These are phyloP conservation scores for Dipodomys stephensi DNA, from an alignment of 2,113 vertebrate species.

Conservation along the genomic window DNA sequence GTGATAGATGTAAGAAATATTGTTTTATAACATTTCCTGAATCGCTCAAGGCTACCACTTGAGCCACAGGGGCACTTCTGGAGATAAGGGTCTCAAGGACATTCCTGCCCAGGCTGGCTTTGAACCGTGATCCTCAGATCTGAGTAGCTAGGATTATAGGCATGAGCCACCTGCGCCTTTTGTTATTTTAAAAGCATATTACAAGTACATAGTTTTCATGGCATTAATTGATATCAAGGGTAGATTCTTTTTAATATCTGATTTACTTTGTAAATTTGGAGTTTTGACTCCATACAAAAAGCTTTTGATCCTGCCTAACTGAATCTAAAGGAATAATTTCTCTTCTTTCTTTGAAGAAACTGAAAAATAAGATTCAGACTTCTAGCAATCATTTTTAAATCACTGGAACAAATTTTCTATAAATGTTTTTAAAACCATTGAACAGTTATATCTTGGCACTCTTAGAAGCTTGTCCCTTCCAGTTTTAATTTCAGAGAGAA, in stretches of 20 bases:
- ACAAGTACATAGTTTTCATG: neutral
- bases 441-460: neutral
- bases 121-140: no score
- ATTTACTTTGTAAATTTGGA: neutral
- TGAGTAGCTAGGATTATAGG: no score
- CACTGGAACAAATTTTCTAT: neutral
- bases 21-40: no score
- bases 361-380: neutral
- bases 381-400: no score
- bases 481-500: neutral
- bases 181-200: neutral
- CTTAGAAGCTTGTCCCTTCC: neutral
- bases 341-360: neutral
- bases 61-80: no score
- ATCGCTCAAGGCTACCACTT: no score
- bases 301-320: no score
- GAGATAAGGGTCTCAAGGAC: no score
- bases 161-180: no score
- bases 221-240: neutral
- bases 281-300: neutral
- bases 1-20: no score
- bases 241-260: neutral
- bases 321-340: neutral
- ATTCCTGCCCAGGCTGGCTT: no score
- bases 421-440: neutral